These are phyloP conservation scores for Odocoileus virginianus DNA, from an alignment of 2,113 vertebrate species.

Conservation along the genomic window DNA sequence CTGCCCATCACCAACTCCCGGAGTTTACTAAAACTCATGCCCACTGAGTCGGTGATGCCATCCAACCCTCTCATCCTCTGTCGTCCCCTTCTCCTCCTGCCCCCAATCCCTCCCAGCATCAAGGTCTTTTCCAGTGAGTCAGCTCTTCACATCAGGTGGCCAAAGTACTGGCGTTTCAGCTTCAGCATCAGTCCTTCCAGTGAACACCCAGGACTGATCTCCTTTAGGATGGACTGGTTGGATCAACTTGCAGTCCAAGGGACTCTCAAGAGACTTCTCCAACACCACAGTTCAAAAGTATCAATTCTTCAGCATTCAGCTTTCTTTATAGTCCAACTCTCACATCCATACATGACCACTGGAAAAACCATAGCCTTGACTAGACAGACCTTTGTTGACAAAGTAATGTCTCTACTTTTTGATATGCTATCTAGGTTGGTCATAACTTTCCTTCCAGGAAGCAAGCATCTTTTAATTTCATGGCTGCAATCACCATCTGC, in stretches of 20 bases:
- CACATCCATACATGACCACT: neutral
- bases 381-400: neutral
- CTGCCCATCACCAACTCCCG: neutral
- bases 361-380: neutral
- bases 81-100: neutral
- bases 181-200: neutral
- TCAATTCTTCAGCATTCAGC: accelerated
- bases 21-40: neutral
- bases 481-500: neutral
- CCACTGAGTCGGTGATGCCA: neutral
- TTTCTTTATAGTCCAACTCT: neutral
- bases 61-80: neutral
- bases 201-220: neutral
- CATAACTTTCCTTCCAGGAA: neutral
- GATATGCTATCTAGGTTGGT: neutral
- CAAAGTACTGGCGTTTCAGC: neutral
- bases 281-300: neutral
- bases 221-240: neutral
- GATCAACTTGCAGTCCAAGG: neutral
- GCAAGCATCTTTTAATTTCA: neutral
- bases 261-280: neutral
- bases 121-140: neutral
- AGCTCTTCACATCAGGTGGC: neutral
- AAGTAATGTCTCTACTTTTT: neutral
- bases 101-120: neutral